phyloP scores from a whole-genome alignment of 2,888 invertebrate species.

The Plagodis dolabraria region DNA sequence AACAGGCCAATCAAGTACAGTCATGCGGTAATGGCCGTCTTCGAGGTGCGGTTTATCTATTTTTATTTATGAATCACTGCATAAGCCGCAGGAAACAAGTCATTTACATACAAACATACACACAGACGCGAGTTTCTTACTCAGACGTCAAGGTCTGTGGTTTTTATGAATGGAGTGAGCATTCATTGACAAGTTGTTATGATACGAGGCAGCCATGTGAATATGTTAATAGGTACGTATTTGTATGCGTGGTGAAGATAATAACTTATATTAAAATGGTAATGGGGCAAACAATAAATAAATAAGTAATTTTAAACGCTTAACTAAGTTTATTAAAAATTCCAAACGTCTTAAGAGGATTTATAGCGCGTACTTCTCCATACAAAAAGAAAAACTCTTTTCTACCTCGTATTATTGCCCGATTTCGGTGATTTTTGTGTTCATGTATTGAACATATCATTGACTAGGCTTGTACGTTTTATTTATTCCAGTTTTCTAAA shows the following conservation, averaged over 20 bases:
- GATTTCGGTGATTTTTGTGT: no score
- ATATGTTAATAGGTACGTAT: constrained; percentile 1
- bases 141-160: constrained; percentile 25
- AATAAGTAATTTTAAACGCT: no score
- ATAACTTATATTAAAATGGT: no score
- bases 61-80: constrained; percentile 48
- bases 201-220: not conserved
- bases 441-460: no score
- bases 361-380: no score
- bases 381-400: no score
- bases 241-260: not conserved
- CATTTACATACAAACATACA: constrained; percentile 44
- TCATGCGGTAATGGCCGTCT: not conserved
- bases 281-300: no score
- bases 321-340: no score
- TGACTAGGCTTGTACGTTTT: no score
- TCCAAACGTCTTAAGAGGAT: no score
- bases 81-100: constrained; percentile 49
- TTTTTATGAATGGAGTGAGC: constrained; percentile 24
- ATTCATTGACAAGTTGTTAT: constrained; percentile 3
- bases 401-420: no score
- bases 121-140: constrained; percentile 7
- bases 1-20: not conserved
- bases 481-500: no score
- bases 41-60: constrained; percentile 34